phyloP scores from a whole-genome alignment of 2,797 vertebrate genomes.

The Silurus lanzhouensis region DNA sequence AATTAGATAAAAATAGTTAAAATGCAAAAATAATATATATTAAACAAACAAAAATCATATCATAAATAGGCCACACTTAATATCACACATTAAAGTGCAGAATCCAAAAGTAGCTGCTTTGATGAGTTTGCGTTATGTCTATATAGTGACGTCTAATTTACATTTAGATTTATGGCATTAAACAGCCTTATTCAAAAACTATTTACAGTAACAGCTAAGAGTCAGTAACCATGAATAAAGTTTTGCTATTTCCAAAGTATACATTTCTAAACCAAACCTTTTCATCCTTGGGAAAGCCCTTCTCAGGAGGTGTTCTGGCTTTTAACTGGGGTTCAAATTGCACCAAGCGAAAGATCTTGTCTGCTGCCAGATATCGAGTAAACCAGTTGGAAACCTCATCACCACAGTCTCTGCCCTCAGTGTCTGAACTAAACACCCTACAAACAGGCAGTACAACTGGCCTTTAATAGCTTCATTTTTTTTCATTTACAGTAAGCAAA shows the following conservation, averaged over 20 bases:
- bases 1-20: background rate
- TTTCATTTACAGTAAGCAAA: background rate
- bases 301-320: slow-evolving; percentile 66
- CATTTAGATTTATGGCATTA: no score
- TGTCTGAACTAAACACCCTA: slow-evolving; percentile 83
- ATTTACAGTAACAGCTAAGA: background rate
- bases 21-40: background rate
- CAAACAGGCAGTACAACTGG: slow-evolving; percentile 25
- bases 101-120: background rate
- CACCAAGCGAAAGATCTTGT: slow-evolving; percentile 79
- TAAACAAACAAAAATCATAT: background rate
- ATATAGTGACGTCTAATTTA: background rate
- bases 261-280: slow-evolving; percentile 70
- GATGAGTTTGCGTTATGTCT: background rate
- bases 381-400: slow-evolving; percentile 85
- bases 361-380: slow-evolving; percentile 75
- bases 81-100: background rate
- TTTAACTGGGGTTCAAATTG: slow-evolving; percentile 85
- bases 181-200: no score
- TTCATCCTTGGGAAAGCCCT: slow-evolving; percentile 64
- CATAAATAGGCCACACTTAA: background rate
- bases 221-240: background rate
- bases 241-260: background rate
- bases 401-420: slow-evolving; percentile 90
- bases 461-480: background rate